Percentiles rank a stretch among this genome's conserved stretches.
Conservation (phyloP, 2,113 vertebrate genomes). For the Struthio camelus region DNA sequence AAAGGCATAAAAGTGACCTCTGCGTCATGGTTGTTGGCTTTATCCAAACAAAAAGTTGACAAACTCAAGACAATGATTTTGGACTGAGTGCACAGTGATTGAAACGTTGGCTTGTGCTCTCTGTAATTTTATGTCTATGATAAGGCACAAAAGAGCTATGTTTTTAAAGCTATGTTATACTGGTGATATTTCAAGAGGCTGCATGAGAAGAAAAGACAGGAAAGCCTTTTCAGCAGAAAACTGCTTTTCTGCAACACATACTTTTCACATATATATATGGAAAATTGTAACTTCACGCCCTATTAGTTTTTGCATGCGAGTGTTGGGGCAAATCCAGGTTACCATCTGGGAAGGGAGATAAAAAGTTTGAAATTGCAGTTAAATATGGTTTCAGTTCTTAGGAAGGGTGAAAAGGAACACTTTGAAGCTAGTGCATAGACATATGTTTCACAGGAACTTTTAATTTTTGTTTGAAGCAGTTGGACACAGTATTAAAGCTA, state of each 20-base stretch:
- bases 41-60: slow-evolving; percentile 10
- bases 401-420: slow-evolving; percentile 31
- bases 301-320: slow-evolving; percentile 30
- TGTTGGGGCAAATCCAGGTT: slow-evolving; percentile 54
- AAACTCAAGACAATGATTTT: slow-evolving; percentile 6
- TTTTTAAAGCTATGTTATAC: background rate
- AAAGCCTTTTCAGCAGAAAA: slow-evolving; percentile 27
- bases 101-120: background rate
- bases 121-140: background rate
- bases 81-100: background rate
- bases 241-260: background rate
- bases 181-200: slow-evolving; percentile 15
- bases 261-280: slow-evolving; percentile 50
- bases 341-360: slow-evolving; percentile 54
- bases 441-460: slow-evolving; percentile 54
- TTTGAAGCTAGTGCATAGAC: slow-evolving; percentile 55
- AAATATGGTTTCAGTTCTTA: slow-evolving; percentile 42
- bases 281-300: slow-evolving; percentile 46
- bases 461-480: slow-evolving; percentile 16
- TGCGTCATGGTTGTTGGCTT: background rate
- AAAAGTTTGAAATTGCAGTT: slow-evolving; percentile 43
- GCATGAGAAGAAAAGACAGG: slow-evolving; percentile 16
- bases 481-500: slow-evolving; percentile 8
- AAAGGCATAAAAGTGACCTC: slow-evolving; percentile 36
- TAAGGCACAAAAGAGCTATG: background rate